These are phyloP conservation scores for Cirrhinus mrigala DNA, from an alignment of 2,797 vertebrate genomes.

Conservation along the genomic window DNA sequence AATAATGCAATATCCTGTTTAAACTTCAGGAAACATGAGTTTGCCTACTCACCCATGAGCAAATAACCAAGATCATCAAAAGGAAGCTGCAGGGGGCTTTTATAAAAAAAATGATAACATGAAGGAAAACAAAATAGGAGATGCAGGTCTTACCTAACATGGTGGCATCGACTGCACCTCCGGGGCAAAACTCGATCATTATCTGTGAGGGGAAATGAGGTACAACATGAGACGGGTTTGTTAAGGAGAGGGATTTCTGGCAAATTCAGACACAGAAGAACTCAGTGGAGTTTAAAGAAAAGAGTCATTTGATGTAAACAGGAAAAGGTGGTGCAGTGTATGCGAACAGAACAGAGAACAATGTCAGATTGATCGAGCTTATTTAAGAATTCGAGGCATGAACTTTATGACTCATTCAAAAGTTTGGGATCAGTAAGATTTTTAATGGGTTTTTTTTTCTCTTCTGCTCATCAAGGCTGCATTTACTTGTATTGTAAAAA, in stretches of 20 bases:
- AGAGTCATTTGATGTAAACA: not conserved
- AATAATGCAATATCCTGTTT: slow-evolving; percentile 34
- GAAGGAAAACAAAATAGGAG: not conserved
- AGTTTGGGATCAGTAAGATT: not conserved
- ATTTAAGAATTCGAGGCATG: not conserved
- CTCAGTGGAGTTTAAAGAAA: not conserved
- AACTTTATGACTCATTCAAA: not conserved
- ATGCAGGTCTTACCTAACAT: slow-evolving; percentile 88
- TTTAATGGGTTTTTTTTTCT: not conserved
- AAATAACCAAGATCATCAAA: not conserved
- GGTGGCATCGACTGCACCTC: slow-evolving; percentile 93
- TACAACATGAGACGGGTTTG: not conserved
- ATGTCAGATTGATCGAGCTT: not conserved
- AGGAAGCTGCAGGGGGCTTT: not conserved
- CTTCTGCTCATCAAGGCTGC: not conserved
- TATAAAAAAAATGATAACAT: not conserved
- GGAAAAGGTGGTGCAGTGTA: not conserved
- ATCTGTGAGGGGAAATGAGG: slow-evolving; percentile 79
- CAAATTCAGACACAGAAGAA: not conserved
- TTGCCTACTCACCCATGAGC: not conserved
- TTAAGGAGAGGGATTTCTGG: not conserved
- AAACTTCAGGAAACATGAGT: not conserved
- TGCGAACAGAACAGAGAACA: not conserved
- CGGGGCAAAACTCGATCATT: slow-evolving; percentile 98
- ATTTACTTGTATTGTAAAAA: not conserved